Percentiles rank a stretch among this genome's conserved stretches.
Conservation (phyloP, 2,888 invertebrate genomes). For the Lumbricus terrestris region DNA sequence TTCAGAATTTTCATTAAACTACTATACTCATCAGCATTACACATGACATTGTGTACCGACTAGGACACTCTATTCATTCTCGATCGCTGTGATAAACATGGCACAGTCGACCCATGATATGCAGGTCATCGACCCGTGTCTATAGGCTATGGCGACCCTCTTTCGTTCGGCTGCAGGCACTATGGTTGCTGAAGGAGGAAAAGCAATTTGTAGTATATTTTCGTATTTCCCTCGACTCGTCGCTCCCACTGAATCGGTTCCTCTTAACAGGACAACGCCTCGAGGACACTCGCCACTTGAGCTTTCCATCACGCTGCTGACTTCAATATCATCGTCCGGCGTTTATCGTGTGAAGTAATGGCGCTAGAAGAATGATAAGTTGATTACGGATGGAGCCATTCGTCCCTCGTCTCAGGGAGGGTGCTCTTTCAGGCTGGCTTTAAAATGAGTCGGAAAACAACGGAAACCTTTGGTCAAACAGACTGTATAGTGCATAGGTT, state of each 20-base stretch:
- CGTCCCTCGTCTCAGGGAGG: background rate
- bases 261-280: background rate
- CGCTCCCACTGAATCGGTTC: background rate
- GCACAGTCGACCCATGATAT: too few species aligned
- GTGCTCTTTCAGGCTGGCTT: too few species aligned
- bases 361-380: background rate
- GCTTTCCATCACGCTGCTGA: background rate
- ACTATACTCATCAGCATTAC: too few species aligned
- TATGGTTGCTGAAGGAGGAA: background rate
- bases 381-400: background rate
- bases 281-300: background rate
- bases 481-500: too few species aligned
- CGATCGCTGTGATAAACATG: background rate
- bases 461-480: background rate
- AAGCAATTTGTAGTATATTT: background rate
- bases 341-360: background rate
- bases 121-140: too few species aligned
- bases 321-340: background rate
- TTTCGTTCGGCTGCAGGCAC: background rate
- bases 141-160: background rate
- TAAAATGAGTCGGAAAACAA: background rate
- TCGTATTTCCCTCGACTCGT: background rate
- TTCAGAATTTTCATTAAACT: too few species aligned
- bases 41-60: too few species aligned
- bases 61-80: background rate